Evolutionary conservation across 2,113 vertebrate species (phyloP).

Genomic region (Myiozetetes cayanensis): DNA sequence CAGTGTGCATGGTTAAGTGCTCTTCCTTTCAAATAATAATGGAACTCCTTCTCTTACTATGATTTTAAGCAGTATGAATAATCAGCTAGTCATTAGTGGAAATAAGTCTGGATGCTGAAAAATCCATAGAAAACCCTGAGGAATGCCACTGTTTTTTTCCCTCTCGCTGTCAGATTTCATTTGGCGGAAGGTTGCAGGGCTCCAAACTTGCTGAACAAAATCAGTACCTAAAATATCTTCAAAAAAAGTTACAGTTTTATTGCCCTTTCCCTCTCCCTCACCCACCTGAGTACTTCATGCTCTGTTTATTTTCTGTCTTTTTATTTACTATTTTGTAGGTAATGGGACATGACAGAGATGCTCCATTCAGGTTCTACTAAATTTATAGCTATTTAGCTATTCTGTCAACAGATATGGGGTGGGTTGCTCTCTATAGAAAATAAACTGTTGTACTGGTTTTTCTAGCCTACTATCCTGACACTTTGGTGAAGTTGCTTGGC

Average conservation of each 20-base stretch:
- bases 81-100: not conserved
- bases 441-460: not conserved
- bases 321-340: not conserved
- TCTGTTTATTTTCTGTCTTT: not conserved
- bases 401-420: not conserved
- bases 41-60: not conserved
- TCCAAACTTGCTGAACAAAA: not conserved
- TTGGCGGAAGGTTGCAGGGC: not conserved
- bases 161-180: not conserved
- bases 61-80: not conserved
- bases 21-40: not conserved
- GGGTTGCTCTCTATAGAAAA: not conserved
- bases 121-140: not conserved
- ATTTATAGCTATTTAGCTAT: not conserved
- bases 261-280: not conserved
- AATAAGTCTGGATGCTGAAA: not conserved
- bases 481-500: not conserved
- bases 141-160: not conserved
- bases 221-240: not conserved
- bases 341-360: not conserved
- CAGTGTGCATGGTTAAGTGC: slow-evolving; percentile 17
- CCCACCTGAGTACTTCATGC: not conserved
- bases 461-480: not conserved
- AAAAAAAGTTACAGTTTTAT: not conserved
- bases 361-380: not conserved